These are phyloP conservation scores for Magallana gigas DNA, from an alignment of 1,140 invertebrate genomes.

Conservation along the genomic window DNA sequence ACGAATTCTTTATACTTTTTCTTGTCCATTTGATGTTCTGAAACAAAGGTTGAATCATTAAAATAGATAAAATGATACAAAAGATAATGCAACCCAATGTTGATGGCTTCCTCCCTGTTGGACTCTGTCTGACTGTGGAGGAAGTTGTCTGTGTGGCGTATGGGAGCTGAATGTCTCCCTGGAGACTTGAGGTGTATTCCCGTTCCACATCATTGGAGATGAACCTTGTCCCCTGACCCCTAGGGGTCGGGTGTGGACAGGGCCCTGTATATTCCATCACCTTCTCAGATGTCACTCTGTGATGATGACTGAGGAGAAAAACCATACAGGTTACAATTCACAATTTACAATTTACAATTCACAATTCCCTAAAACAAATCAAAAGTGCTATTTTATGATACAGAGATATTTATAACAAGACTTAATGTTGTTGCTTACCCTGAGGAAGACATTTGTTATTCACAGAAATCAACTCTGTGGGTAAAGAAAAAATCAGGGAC, in stretches of 20 bases:
- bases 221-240: constrained; percentile 50
- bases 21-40: no score
- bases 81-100: background rate
- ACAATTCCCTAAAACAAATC: background rate
- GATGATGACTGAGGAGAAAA: constrained; percentile 49
- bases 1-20: no score
- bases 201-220: constrained; percentile 52
- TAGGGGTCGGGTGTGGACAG: constrained; percentile 47
- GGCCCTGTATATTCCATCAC: constrained; percentile 58
- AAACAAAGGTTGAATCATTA: no score
- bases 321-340: constrained; percentile 54
- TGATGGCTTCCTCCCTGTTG: background rate
- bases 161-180: constrained; percentile 53
- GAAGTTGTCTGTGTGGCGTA: constrained; percentile 48
- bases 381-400: no score
- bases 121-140: constrained; percentile 8
- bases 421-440: background rate
- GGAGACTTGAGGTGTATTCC: constrained; percentile 55
- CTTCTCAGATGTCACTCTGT: constrained; percentile 52
- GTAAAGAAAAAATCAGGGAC: constrained; percentile 36
- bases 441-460: constrained; percentile 23
- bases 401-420: no score
- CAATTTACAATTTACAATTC: no score
- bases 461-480: background rate
- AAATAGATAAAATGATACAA: no score